Percentiles rank a stretch among this genome's conserved stretches.
These are phyloP conservation scores for Mormoops blainvillei DNA, from an alignment of 2,113 vertebrate species.

Conservation along the genomic window DNA sequence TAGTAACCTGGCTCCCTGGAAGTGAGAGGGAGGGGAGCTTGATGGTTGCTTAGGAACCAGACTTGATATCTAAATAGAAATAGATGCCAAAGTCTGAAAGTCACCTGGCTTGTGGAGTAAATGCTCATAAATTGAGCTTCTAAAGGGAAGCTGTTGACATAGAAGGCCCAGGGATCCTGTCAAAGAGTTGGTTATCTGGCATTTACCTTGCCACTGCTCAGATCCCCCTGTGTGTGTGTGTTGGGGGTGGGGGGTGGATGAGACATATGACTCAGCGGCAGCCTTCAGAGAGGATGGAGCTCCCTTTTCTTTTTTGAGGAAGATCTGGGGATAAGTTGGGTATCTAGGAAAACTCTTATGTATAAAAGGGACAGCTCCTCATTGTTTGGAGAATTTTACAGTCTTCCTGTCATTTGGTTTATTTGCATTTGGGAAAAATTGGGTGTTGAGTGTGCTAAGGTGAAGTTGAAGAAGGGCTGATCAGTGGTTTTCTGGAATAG, in stretches of 20 bases:
- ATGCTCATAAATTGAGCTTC: slow-evolving; percentile 30
- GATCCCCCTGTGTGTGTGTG: not conserved
- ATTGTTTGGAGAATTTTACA: not conserved
- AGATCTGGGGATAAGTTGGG: not conserved
- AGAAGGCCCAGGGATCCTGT: not conserved
- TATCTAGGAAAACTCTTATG: not conserved
- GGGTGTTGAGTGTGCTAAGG: not conserved
- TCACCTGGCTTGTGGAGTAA: not conserved
- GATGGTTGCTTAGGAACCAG: slow-evolving; percentile 66
- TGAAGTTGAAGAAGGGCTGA: not conserved
- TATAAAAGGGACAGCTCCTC: not conserved
- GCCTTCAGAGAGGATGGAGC: not conserved
- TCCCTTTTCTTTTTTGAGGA: not conserved
- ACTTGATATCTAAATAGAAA: slow-evolving; percentile 68
- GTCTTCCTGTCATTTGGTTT: not conserved
- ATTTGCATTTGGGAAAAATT: not conserved
- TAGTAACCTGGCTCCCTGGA: slow-evolving; percentile 12
- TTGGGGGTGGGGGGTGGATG: not conserved
- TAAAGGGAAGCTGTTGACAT: not conserved
- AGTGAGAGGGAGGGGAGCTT: slow-evolving; percentile 21
- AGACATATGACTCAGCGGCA: not conserved
- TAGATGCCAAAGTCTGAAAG: slow-evolving; percentile 72
- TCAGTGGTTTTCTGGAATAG: not conserved
- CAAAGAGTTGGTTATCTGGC: not conserved
- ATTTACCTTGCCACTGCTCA: not conserved